phyloP scores from a whole-genome alignment of 2,113 vertebrate species.

The Isurus oxyrinchus region DNA sequence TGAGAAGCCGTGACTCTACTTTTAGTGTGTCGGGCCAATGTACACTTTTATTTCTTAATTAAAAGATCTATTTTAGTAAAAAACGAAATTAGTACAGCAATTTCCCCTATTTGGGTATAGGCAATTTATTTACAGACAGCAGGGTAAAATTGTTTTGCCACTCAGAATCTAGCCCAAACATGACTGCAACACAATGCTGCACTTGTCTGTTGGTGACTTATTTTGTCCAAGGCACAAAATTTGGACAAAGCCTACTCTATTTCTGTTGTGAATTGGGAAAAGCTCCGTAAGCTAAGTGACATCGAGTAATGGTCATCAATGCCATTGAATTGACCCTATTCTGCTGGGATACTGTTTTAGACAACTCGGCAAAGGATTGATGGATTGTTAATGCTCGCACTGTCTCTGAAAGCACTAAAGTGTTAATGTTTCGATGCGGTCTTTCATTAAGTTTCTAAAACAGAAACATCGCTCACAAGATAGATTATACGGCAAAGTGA shows the following conservation, averaged over 20 bases:
- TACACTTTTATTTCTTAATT: neutral
- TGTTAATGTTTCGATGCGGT: neutral
- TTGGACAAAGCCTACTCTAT: constrained; percentile 25
- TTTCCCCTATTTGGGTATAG: neutral
- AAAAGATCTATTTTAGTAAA: neutral
- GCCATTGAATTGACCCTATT: neutral
- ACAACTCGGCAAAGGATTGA: neutral
- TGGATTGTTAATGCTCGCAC: neutral
- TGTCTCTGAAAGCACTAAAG: neutral
- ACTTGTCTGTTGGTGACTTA: neutral
- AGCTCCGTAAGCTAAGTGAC: constrained; percentile 13
- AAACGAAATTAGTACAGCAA: neutral
- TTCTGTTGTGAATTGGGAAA: neutral
- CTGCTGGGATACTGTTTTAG: neutral
- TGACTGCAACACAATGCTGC: neutral
- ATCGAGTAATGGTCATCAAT: neutral
- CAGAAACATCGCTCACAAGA: neutral
- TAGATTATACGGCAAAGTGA: neutral
- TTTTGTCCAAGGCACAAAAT: neutral
- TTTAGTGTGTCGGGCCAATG: neutral
- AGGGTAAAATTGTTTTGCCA: constrained; percentile 6
- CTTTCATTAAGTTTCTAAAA: neutral
- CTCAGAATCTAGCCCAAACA: neutral
- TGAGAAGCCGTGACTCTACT: neutral
- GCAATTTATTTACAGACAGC: neutral